These are phyloP conservation scores for Tiaroga cobitis DNA, from an alignment of 2,797 vertebrate species.

Conservation along the genomic window DNA sequence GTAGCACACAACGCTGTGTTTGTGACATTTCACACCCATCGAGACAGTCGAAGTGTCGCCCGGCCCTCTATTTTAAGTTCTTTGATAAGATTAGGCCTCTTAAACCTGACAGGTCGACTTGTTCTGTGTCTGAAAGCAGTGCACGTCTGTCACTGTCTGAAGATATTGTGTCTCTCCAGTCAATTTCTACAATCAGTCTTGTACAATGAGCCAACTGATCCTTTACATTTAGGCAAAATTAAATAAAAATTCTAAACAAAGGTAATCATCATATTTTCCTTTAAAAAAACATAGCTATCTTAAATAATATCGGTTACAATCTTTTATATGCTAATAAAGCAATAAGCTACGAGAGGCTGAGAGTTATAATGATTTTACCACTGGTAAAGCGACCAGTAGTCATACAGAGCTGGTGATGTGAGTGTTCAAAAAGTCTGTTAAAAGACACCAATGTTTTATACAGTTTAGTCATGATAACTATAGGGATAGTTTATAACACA, in stretches of 20 bases:
- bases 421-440: background rate
- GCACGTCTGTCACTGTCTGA: conserved; percentile 40
- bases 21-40: conserved; percentile 45
- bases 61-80: conserved; percentile 54
- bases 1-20: conserved; percentile 23
- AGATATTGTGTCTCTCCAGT: background rate
- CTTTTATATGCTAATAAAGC: background rate
- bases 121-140: conserved; percentile 39
- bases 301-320: background rate
- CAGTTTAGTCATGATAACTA: background rate
- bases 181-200: background rate
- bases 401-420: background rate
- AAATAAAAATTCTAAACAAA: background rate
- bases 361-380: background rate
- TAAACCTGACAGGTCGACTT: conserved; percentile 14
- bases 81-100: conserved; percentile 53
- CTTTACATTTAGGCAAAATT: background rate
- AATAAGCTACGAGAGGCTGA: too few species aligned
- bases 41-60: background rate
- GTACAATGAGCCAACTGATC: background rate
- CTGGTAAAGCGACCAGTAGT: background rate
- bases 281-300: background rate
- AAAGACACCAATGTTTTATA: background rate
- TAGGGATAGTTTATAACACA: background rate
- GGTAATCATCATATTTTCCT: background rate